Evolutionary conservation across 2,888 invertebrate genomes (phyloP).

Genomic region (Helicoverpa assulta): DNA sequence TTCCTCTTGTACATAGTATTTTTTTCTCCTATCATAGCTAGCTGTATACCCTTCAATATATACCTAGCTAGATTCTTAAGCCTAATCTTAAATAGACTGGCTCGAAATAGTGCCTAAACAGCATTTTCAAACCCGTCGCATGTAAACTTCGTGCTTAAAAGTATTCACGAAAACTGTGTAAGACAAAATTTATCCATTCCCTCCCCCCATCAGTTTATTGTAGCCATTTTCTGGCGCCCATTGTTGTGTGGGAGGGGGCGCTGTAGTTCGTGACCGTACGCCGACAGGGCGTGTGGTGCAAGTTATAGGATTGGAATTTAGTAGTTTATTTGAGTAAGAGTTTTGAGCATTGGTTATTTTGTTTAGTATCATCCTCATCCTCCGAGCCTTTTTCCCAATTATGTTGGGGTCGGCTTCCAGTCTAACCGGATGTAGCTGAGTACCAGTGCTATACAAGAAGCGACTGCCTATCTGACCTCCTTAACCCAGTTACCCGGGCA

Average conservation of each 20-base stretch:
- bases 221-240: constrained; percentile 73
- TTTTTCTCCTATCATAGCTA: neutral
- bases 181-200: constrained; percentile 70
- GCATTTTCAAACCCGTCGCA: constrained; percentile 7
- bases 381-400: no score
- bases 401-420: no score
- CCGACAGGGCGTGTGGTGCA: constrained; percentile 43
- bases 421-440: no score
- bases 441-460: no score
- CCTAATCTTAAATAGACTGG: no score
- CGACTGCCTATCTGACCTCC: no score
- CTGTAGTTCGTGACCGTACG: constrained; percentile 67
- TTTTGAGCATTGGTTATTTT: no score
- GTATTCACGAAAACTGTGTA: constrained; percentile 57
- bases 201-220: constrained; percentile 70
- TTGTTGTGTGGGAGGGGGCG: constrained; percentile 61
- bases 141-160: constrained; percentile 52
- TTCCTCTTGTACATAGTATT: no score
- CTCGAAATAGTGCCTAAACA: neutral
- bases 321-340: neutral
- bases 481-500: no score
- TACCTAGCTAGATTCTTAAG: no score
- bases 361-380: no score
- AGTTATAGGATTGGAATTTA: constrained; percentile 18
- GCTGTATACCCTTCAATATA: neutral